Evolutionary conservation across 2,797 vertebrate genomes (phyloP), one percentile per base, ranked within the genome.

Genomic region (Malurus splendens): DNA sequence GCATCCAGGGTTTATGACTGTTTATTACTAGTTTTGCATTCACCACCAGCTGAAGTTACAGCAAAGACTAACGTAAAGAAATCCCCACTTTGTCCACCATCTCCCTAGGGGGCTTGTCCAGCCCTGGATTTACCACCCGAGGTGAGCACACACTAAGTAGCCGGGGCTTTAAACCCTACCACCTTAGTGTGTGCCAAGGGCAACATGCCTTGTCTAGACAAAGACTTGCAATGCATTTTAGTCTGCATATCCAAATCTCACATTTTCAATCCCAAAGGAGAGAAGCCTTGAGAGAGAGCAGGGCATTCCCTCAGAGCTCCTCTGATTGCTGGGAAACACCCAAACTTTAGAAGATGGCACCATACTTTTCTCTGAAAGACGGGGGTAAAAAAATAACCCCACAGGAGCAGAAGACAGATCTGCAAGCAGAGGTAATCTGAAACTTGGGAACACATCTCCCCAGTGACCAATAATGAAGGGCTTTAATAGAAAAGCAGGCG

Each of bases 51-150:
- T 72, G 82, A 93, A 75, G 60, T 11, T 33, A 38, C 47, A 77
- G 54, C 13, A 42, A 82, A 76, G 89, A 68, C 55, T 54, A 73
- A 93, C 23, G 65, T 84, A 78, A 87, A 94, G 84, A 87, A 90
- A 91, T 52, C 90, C 73, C 44, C 66, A 86, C 79, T 51, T 65
- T 25, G 38, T 60, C 76, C 62, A 82, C 18, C 32, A 39, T 32
- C 84, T 86, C 88, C 87, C 75, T 22, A 36, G 82, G 59, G 76
- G 55, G 51, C 45, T 89, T 39, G 76, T 91, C 89, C 90, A 73
- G 82, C 79, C 76, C 84, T 6, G 76, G 86, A 92, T 92, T 95
- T 93, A 92, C 47, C 20, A 1, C 79, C 55, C 1, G 1, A 86
- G 86, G 81, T 87, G 71, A 90, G 81, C 61, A 52, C 33, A 33